Base-by-base conservation (phyloP, 2,113 vertebrate species). In the Echinops telfairi region DNA sequence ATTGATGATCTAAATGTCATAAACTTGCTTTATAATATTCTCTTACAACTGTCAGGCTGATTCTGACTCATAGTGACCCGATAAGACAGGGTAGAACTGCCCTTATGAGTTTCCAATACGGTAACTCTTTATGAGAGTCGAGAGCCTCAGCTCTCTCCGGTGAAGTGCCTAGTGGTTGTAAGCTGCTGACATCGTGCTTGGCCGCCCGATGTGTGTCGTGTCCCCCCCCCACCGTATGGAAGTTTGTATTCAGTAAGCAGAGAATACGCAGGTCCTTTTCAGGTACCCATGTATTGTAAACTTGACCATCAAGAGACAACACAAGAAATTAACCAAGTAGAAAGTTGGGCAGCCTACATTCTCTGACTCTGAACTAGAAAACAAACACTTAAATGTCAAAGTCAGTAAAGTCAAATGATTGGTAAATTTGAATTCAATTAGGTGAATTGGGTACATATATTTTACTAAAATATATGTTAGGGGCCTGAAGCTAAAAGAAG, bases 351-450 rank as follows among this genome's bases (percentile, higher is more conserved):
- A 57, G 40, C n/a, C 73, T 64, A 40, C 27, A n/a, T 87, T 92
- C 62, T 77, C 58, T 84, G 62, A 3, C 71, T 36, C 36, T 73
- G 71, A 77, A 78, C 8, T 78, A 53, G 76, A 53, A 78, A 53
- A 78, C 27, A 78, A 47, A 53, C 14, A 47, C 16, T 31, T 29
- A 47, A 81, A 47, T 3, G 58, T 27, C 33, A 33, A 71, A 53
- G 22, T 47, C 1, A 27, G 0, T 71, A 38, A 86, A 82, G 47
- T 36, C 25, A 82, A 22, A 83, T 62, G 19, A 6, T 11, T 25
- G 2, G 60, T 88, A 85, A 89, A 86, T 86, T 90, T 80, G 33
- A 90, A 86, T 53, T 53, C 80, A 87, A 87, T 36, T 92, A 57
- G 23, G 33, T 95, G 58, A 71, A 88, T 92, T 57, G 40, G 29